phyloP scores from a whole-genome alignment of 2,888 invertebrate genomes.

The Mallateleia sp. region DNA sequence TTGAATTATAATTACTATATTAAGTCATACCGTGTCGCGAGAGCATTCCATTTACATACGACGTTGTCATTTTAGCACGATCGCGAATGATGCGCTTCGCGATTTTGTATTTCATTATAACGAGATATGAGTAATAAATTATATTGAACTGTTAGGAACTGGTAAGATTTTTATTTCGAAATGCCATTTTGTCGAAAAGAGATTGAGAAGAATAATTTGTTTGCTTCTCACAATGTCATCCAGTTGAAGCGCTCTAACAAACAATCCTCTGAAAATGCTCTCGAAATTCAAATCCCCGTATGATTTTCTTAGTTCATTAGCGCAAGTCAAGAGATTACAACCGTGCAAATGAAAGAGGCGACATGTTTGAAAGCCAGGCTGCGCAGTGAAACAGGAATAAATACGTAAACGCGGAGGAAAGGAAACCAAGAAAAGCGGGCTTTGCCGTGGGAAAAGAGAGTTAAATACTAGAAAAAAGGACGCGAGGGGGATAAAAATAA shows the following conservation, averaged over 20 bases:
- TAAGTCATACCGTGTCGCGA: slow-evolving; percentile 37
- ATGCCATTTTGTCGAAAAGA: background rate
- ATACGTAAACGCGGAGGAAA: slow-evolving; percentile 38
- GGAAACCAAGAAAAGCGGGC: slow-evolving; percentile 50
- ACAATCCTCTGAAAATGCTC: no score
- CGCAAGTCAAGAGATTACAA: slow-evolving; percentile 37
- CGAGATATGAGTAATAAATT: slow-evolving; percentile 64
- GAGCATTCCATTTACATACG: slow-evolving; percentile 51
- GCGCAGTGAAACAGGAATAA: slow-evolving; percentile 38
- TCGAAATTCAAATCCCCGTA: slow-evolving; percentile 1
- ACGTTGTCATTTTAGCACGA: slow-evolving; percentile 40
- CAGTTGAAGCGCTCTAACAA: no score
- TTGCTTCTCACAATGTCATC: no score
- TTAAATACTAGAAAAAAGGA: slow-evolving; percentile 84
- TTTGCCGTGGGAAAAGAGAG: slow-evolving; percentile 47
- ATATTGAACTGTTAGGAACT: slow-evolving; percentile 62
- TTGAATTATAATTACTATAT: slow-evolving; percentile 29
- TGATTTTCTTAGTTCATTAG: slow-evolving; percentile 49
- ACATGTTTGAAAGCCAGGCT: slow-evolving; percentile 27
- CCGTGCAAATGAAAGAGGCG: slow-evolving; percentile 32
- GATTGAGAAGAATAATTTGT: no score
- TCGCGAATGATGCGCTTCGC: slow-evolving; percentile 24
- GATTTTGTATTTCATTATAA: slow-evolving; percentile 64
- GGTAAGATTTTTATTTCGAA: slow-evolving; percentile 22
- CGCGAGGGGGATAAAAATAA: slow-evolving; percentile 66